Conservation (phyloP, 2,888 invertebrate genomes). For the Lycaena phlaeas region DNA sequence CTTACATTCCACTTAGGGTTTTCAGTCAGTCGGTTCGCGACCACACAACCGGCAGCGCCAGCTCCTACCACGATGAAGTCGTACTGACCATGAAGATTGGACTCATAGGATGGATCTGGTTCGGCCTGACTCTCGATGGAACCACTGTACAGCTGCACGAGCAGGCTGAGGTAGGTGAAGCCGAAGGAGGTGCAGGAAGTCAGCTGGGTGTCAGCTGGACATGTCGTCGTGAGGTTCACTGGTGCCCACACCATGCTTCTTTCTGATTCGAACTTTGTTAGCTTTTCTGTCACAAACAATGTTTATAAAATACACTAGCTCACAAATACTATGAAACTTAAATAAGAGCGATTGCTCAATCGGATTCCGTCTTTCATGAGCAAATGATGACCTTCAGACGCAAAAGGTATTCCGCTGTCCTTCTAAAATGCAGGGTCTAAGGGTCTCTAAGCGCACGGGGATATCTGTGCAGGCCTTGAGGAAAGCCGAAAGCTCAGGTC, state of each 20-base stretch:
- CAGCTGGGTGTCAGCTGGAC: conserved; percentile 28
- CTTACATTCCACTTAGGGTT: conserved; percentile 35
- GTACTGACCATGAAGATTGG: conserved; percentile 25
- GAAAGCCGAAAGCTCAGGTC: too few relatives aligned
- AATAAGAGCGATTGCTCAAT: too few relatives aligned
- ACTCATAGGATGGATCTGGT: conserved; percentile 13
- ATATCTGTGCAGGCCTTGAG: too few relatives aligned
- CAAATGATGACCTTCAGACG: too few relatives aligned
- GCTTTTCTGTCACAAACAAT: too few relatives aligned
- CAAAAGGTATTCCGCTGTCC: too few relatives aligned
- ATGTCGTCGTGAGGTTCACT: conserved; percentile 16
- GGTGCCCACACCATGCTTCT: conserved; percentile 26
- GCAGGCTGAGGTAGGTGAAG: conserved; percentile 3
- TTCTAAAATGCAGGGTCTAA: too few relatives aligned
- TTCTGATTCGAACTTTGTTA: too few relatives aligned
- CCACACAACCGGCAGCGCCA: conserved; percentile 43
- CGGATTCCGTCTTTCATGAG: too few relatives aligned
- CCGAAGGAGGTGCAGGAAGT: conserved; percentile 27
- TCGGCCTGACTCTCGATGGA: conserved; percentile 11
- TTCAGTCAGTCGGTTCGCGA: conserved; percentile 40
- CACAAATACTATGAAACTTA: too few relatives aligned
- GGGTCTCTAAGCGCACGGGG: too few relatives aligned
- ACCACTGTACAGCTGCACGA: conserved; percentile 1
- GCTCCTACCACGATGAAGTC: conserved; percentile 52
- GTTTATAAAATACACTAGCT: too few relatives aligned